Conservation (phyloP, 2,888 invertebrate species). For the Dicyrtomina minuta region DNA sequence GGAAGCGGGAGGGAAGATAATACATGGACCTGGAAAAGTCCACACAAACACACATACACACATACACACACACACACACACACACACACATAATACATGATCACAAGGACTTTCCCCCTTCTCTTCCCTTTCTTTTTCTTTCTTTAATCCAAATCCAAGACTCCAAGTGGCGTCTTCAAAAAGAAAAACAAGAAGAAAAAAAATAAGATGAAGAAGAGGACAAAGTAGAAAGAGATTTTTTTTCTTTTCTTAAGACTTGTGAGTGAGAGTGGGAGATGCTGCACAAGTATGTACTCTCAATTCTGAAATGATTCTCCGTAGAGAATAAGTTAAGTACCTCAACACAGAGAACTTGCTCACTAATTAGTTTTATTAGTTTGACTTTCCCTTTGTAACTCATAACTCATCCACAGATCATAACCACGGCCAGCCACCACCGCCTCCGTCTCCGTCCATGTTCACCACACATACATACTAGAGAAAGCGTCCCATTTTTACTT, state of each 20-base stretch:
- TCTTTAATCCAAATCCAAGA: neutral
- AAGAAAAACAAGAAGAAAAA: neutral
- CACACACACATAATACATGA: too few relatives aligned
- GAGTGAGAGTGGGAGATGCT: too few relatives aligned
- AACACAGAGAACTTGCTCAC: neutral
- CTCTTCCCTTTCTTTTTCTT: neutral
- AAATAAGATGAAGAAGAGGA: neutral
- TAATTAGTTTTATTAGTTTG: constrained; percentile 2
- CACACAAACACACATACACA: too few relatives aligned
- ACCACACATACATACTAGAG: neutral
- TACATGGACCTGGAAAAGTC: too few relatives aligned
- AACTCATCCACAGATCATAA: neutral
- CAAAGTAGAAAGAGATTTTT: neutral
- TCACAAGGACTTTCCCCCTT: neutral
- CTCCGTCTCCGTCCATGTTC: neutral
- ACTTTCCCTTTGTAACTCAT: neutral
- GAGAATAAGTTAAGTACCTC: too few relatives aligned
- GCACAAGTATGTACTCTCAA: too few relatives aligned
- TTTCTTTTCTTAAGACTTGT: neutral
- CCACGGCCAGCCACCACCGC: neutral
- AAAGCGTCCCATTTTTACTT: neutral
- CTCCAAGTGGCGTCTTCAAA: neutral
- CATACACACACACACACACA: too few relatives aligned
- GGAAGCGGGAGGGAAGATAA: too few relatives aligned
- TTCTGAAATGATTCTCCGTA: too few relatives aligned